These are phyloP conservation scores for Pyrrhia umbra DNA, from an alignment of 2,888 invertebrate genomes.

Conservation along the genomic window DNA sequence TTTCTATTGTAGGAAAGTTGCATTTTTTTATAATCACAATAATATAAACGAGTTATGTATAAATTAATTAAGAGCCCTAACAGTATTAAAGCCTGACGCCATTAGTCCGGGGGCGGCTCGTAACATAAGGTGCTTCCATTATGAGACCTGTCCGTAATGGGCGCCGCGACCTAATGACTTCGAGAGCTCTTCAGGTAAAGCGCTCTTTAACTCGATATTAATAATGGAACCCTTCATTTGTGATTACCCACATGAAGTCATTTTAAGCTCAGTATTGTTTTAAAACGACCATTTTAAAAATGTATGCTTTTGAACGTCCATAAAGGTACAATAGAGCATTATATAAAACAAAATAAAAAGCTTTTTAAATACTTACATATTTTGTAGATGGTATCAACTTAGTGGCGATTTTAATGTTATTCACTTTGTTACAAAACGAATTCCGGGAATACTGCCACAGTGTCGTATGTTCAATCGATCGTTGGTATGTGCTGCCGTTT, in stretches of 20 bases:
- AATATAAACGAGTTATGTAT: constrained; percentile 62
- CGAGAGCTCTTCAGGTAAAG: constrained; percentile 78
- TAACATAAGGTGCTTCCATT: constrained; percentile 80
- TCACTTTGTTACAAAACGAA: constrained; percentile 44
- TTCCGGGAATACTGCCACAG: constrained; percentile 43
- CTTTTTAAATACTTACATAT: constrained; percentile 25
- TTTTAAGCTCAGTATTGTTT: constrained; percentile 45
- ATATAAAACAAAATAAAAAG: constrained; percentile 37
- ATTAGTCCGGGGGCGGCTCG: constrained; percentile 72
- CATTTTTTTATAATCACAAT: constrained; percentile 27
- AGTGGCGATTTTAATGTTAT: constrained; percentile 43
- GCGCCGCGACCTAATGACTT: constrained; percentile 76
- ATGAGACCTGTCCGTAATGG: constrained; percentile 76
- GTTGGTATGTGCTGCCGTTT: constrained; percentile 37
- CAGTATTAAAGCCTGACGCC: constrained; percentile 71
- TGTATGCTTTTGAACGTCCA: constrained; percentile 6
- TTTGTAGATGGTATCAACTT: constrained; percentile 40
- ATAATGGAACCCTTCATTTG: constrained; percentile 74
- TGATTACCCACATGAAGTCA: constrained; percentile 57
- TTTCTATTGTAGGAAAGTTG: not conserved
- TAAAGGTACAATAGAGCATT: constrained; percentile 20
- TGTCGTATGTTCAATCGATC: constrained; percentile 47
- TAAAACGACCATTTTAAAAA: constrained; percentile 18
- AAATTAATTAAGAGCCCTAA: constrained; percentile 77
- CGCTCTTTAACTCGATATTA: constrained; percentile 79